Evolutionary conservation across 2,113 vertebrate genomes (phyloP).

Genomic region (Donacobius atricapilla): DNA sequence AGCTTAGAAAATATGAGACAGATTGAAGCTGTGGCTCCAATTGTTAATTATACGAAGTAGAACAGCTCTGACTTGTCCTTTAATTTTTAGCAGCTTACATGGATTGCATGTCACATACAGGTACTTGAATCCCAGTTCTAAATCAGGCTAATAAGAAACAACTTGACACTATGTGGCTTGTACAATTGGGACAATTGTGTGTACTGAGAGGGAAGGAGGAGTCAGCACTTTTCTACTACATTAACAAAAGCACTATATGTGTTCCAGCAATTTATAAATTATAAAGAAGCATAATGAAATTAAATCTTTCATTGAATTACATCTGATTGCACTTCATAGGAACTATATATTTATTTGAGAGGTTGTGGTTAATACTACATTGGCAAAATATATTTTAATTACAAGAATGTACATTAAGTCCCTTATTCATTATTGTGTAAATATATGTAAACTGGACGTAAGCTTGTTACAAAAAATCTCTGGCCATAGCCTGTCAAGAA

Average conservation of each 20-base stretch:
- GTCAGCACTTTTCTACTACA: not conserved
- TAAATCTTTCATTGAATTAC: not conserved
- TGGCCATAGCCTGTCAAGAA: not conserved
- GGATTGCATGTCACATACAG: not conserved
- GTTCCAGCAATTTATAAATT: not conserved
- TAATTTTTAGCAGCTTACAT: not conserved
- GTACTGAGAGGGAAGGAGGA: not conserved
- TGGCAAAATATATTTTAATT: not conserved
- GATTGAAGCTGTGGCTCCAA: not conserved
- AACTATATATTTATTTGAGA: not conserved
- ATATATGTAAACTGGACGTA: not conserved
- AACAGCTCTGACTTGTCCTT: not conserved
- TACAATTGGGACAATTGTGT: not conserved
- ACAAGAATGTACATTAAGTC: not conserved
- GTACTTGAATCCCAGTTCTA: not conserved
- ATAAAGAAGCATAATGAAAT: not conserved
- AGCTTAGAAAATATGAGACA: constrained; percentile 10
- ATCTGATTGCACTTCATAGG: not conserved
- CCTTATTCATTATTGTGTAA: not conserved
- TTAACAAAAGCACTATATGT: not conserved
- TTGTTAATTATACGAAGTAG: not conserved
- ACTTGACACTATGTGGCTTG: not conserved
- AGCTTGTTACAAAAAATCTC: not conserved
- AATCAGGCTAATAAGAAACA: not conserved
- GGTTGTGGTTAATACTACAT: not conserved